Percentiles rank a stretch among this genome's conserved stretches.
phyloP scores from a whole-genome alignment of 2,113 vertebrate species.

The Peromyscus polionotus region DNA sequence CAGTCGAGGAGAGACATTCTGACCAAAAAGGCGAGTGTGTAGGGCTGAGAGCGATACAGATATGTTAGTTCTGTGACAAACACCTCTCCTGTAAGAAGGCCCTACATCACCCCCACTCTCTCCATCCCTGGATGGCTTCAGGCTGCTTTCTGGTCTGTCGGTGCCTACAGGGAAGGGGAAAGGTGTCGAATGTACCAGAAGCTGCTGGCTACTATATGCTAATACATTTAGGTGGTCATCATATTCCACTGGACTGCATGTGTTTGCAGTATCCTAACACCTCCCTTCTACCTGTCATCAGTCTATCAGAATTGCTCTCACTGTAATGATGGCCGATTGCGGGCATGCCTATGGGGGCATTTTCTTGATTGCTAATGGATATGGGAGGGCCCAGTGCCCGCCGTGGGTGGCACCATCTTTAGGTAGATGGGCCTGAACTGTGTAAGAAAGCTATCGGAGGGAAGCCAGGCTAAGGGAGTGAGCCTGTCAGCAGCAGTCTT shows the following conservation, averaged over 20 bases:
- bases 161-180: neutral
- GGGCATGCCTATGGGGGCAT: neutral
- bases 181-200: neutral
- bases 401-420: neutral
- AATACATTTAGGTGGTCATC: neutral
- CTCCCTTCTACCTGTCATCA: neutral
- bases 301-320: neutral
- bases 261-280: neutral
- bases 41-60: neutral
- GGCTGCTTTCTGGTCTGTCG: neutral
- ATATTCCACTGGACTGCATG: neutral
- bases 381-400: neutral
- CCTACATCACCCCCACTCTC: neutral
- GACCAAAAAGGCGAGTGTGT: neutral
- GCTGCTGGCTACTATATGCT: neutral
- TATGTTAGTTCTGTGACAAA: neutral
- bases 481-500: neutral
- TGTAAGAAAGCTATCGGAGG: neutral
- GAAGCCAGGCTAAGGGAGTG: neutral
- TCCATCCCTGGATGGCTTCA: neutral
- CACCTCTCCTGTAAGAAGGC: accelerated
- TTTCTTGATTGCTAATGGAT: neutral
- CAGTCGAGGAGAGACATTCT: neutral
- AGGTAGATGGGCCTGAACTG: neutral
- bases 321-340: too few relatives aligned